Conservation (phyloP, 2,113 vertebrate genomes). For the Henicopernis longicauda region DNA sequence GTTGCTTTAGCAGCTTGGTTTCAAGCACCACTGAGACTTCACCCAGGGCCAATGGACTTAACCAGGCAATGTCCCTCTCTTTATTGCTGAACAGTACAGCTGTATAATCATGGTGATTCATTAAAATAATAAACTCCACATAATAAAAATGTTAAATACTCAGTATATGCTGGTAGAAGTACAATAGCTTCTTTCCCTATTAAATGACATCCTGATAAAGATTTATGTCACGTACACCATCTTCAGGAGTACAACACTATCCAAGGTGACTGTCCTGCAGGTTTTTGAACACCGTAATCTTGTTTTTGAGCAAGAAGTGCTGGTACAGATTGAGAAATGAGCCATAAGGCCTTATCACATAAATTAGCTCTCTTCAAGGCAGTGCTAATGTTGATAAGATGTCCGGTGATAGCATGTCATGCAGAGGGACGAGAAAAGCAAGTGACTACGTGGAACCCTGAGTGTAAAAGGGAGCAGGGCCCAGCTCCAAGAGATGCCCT, state of each 20-base stretch:
- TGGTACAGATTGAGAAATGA: constrained; percentile 20
- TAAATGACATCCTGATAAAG: background rate
- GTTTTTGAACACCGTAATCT: constrained; percentile 31
- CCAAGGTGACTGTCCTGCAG: constrained; percentile 12
- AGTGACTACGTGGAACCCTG: background rate
- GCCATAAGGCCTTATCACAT: constrained; percentile 26
- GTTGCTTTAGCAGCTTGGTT: background rate
- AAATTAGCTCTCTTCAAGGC: constrained; percentile 34
- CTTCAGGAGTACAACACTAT: background rate
- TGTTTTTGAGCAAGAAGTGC: constrained; percentile 13
- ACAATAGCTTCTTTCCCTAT: background rate
- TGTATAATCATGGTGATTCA: constrained; percentile 9
- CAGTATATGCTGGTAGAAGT: background rate
- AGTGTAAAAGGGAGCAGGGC: background rate
- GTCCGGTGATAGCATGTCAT: background rate
- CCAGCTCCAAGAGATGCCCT: background rate
- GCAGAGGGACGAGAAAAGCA: background rate
- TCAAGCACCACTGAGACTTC: background rate
- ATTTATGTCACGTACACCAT: background rate
- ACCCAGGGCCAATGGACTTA: background rate
- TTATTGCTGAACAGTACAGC: background rate
- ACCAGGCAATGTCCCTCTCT: background rate
- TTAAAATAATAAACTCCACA: constrained; percentile 43
- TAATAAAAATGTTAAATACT: background rate
- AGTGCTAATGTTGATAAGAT: constrained; percentile 18